Evolutionary conservation across 2,113 vertebrate species (phyloP).

Genomic region (Odobenus rosmarus): DNA sequence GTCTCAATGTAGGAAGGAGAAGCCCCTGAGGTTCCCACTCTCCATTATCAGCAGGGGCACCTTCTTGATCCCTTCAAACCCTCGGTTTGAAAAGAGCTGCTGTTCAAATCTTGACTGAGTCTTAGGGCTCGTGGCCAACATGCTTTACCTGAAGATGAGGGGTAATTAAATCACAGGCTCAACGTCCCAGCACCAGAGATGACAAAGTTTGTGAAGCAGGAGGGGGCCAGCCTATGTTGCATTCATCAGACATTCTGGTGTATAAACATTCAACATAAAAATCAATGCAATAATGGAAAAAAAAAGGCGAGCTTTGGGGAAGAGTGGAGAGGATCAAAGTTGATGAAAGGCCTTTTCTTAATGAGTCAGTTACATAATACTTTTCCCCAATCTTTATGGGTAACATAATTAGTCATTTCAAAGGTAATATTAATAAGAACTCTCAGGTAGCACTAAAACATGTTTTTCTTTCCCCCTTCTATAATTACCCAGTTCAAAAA

Average conservation of each 20-base stretch:
- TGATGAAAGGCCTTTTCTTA: conserved; percentile 67
- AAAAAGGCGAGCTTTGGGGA: conserved; percentile 47
- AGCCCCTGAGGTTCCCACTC: not conserved
- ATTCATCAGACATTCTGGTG: conserved; percentile 26
- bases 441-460: conserved; percentile 68
- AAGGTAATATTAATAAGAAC: conserved; percentile 77
- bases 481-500: conserved; percentile 68
- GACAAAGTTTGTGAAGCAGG: not conserved
- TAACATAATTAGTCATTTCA: conserved; percentile 70
- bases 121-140: conserved; percentile 16
- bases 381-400: conserved; percentile 17
- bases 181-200: not conserved
- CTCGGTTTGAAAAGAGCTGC: conserved; percentile 12
- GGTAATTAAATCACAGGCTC: conserved; percentile 8
- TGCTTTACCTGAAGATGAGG: not conserved
- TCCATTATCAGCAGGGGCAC: conserved; percentile 12
- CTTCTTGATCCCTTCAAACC: conserved; percentile 16
- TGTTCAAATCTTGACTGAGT: conserved; percentile 40
- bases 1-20: not conserved
- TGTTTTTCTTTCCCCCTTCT: conserved; percentile 47
- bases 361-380: conserved; percentile 61
- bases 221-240: not conserved
- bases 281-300: not conserved
- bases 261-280: conserved; percentile 42
- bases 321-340: conserved; percentile 36